Percentiles rank a stretch among this genome's conserved stretches.
Conservation (phyloP, 2,113 vertebrate species). For the Semnopithecus entellus region DNA sequence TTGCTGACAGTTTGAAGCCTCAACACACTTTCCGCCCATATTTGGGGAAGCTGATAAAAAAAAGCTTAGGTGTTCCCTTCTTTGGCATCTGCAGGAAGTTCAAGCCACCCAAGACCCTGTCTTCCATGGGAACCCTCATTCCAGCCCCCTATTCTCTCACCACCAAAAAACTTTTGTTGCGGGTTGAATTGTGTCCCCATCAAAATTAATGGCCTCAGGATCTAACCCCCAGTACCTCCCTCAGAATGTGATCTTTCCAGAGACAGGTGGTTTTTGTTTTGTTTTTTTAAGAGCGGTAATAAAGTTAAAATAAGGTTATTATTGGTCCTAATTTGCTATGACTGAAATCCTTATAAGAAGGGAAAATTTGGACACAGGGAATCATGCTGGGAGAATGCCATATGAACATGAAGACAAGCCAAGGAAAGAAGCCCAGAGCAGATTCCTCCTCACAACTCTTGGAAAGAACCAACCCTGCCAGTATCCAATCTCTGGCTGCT, state of each 20-base stretch:
- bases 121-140: neutral
- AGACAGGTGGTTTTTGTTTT: neutral
- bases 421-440: neutral
- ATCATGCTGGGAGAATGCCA: neutral
- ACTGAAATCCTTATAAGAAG: neutral
- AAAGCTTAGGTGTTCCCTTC: neutral
- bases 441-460: neutral
- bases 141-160: neutral
- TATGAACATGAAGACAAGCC: neutral
- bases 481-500: neutral
- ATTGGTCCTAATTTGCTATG: neutral
- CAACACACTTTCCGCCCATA: rapidly evolving
- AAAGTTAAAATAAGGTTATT: neutral
- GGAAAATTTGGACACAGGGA: neutral
- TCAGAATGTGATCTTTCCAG: neutral
- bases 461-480: neutral
- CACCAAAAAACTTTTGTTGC: neutral
- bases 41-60: neutral
- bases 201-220: neutral
- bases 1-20: neutral
- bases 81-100: neutral
- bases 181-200: neutral
- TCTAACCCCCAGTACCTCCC: neutral
- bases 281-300: neutral
- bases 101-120: neutral